Conservation (phyloP, 2,113 vertebrate genomes). For the Prinia subflava region DNA sequence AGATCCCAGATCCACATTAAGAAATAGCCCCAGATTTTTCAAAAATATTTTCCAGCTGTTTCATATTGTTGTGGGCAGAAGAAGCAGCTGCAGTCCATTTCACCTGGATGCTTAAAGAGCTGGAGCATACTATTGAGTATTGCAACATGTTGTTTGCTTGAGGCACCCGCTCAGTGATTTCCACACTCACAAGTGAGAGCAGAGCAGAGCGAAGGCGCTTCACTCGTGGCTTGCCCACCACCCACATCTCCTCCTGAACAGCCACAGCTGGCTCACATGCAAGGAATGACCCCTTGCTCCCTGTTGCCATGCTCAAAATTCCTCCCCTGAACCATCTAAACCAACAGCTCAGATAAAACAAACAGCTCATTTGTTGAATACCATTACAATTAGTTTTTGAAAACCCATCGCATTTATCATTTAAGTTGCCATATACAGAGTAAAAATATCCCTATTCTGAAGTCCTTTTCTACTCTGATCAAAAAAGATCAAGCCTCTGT, state of each 20-base stretch:
- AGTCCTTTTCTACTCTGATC: not conserved
- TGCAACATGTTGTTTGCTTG: not conserved
- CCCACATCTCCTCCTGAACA: not conserved
- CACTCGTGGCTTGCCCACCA: not conserved
- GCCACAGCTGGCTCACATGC: accelerated
- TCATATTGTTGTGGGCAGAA: not conserved
- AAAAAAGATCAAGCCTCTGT: not conserved
- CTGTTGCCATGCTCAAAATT: not conserved
- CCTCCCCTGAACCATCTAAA: not conserved
- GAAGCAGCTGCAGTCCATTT: not conserved
- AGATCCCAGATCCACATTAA: not conserved
- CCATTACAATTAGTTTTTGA: not conserved
- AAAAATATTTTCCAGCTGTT: constrained; percentile 8
- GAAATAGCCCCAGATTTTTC: not conserved
- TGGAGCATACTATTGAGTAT: not conserved
- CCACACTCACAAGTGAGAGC: not conserved
- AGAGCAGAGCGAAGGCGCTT: not conserved
- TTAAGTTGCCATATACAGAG: not conserved
- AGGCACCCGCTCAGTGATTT: not conserved
- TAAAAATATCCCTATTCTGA: not conserved
- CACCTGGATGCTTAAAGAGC: constrained; percentile 3
- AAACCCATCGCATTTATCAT: not conserved
- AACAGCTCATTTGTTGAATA: not conserved
- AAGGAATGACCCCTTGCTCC: not conserved
- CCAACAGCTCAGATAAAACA: not conserved